Conservation (phyloP, 1,140 invertebrate species). For the Xylocopa sonorina region DNA sequence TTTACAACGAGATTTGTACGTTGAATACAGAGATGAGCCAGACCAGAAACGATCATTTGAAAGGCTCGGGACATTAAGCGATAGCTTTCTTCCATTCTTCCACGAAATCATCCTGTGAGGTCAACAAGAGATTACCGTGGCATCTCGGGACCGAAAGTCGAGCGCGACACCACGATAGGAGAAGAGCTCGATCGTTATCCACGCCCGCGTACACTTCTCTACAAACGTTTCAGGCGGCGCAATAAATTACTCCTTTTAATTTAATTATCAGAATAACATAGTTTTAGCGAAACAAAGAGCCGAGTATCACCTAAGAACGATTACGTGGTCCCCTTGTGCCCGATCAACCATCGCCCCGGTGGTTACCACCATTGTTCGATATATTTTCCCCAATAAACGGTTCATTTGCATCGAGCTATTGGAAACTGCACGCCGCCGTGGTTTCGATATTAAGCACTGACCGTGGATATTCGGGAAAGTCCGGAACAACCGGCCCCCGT, state of each 20-base stretch:
- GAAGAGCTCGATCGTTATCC: background rate
- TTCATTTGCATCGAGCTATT: constrained; percentile 43
- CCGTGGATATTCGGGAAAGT: constrained; percentile 15
- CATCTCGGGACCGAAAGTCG: constrained; percentile 36
- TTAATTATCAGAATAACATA: constrained; percentile 12
- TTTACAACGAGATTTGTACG: constrained; percentile 4
- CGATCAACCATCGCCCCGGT: background rate
- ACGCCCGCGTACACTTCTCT: background rate
- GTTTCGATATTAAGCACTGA: constrained; percentile 30
- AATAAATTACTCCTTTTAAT: constrained; percentile 30
- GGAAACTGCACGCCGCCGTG: constrained; percentile 29
- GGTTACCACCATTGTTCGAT: constrained; percentile 26
- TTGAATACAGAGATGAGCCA: too few species aligned
- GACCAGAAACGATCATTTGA: constrained; percentile 4
- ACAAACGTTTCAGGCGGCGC: background rate
- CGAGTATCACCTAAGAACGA: background rate
- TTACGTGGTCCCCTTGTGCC: background rate
- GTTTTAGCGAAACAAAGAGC: background rate
- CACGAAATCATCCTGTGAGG: constrained; percentile 11
- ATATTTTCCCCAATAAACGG: constrained; percentile 45
- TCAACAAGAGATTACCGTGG: constrained; percentile 46
- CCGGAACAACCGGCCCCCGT: background rate
- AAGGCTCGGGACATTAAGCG: constrained; percentile 20
- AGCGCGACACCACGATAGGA: constrained; percentile 25
- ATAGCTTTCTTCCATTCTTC: constrained; percentile 44